phyloP scores from a whole-genome alignment of 2,113 vertebrate species.

The human region DNA sequence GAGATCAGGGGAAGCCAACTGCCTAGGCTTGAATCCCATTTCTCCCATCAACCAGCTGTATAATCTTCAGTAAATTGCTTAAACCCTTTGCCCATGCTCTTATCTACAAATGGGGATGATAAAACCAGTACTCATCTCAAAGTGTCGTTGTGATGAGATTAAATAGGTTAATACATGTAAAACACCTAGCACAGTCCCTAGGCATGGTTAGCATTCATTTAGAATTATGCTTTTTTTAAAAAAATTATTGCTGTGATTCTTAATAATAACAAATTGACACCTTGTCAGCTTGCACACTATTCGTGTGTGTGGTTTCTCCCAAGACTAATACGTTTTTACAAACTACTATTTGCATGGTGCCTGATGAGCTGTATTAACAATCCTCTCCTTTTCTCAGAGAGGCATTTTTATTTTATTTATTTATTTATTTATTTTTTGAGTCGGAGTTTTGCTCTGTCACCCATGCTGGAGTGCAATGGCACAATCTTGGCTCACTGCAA shows the following conservation, averaged over 20 bases:
- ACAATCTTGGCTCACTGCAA: too few relatives aligned
- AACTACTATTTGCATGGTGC: neutral
- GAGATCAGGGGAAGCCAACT: neutral
- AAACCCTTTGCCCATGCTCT: neutral
- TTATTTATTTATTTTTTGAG: too few relatives aligned
- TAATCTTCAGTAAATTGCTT: neutral
- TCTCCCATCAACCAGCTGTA: neutral
- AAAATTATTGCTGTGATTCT: neutral
- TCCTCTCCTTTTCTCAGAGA: neutral
- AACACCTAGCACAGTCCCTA: neutral
- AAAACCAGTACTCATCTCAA: neutral
- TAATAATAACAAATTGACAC: constrained; percentile 19
- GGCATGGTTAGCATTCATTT: neutral
- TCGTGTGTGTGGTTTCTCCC: neutral
- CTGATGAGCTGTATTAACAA: neutral
- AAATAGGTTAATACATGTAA: neutral
- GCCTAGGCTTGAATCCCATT: neutral
- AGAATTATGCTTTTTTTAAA: constrained; percentile 1
- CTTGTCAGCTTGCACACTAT: neutral
- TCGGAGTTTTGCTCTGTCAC: too few relatives aligned
- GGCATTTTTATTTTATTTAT: neutral
- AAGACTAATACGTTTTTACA: neutral
- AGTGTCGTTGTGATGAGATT: neutral
- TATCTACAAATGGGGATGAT: neutral
- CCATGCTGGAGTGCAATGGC: too few relatives aligned